Base-by-base conservation (phyloP, 2,888 invertebrate genomes). In the Opisthograptis luteolata region DNA sequence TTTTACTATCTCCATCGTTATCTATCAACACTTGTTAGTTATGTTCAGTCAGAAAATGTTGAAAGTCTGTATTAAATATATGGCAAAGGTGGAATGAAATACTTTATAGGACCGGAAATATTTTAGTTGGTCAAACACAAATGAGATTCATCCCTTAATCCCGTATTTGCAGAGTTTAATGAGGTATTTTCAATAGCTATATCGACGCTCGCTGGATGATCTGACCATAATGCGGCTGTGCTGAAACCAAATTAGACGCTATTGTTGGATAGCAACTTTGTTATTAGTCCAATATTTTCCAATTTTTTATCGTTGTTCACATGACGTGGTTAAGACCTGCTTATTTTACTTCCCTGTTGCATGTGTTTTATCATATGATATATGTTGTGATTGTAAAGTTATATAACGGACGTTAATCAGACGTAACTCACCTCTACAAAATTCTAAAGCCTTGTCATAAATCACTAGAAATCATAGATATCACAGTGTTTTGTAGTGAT, bases 31-130 rank as follows among this genome's bases (percentile, higher is more conserved):
- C 14, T 22, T 14, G 9, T 9, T 27, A 6, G 37, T 25, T 25
- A 36, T 36, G 1, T 34, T 34, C 12, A 34, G 17, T 13, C 5
- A 10, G 2, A 34, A 19, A 10, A 34, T 20, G 20, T 19, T 28
- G 13, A 28, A n/a, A 17, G 15, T 37, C 37, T 27, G 9, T n/a
- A n/a, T n/a, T n/a, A n/a, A n/a, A 17, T 10, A 40, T 22, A 31
- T 30, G 30, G 19, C 15, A 15, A 7, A 7, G 8, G 15, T 9
- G 25, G 15, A 35, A 41, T 19, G 39, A 31, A 40, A 47, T 22
- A 35, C 62, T 60, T n/a, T n/a, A n/a, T n/a, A n/a, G 58, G 52
- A 48, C 58, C 63, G 66, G 59, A 78, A 76, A 76, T 79, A 79
- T 81, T 79, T 35, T 19, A 36, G 37, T 36, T 30, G 17, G 32